Conservation (phyloP, 2,888 invertebrate species). For the Coenonympha arcania region DNA sequence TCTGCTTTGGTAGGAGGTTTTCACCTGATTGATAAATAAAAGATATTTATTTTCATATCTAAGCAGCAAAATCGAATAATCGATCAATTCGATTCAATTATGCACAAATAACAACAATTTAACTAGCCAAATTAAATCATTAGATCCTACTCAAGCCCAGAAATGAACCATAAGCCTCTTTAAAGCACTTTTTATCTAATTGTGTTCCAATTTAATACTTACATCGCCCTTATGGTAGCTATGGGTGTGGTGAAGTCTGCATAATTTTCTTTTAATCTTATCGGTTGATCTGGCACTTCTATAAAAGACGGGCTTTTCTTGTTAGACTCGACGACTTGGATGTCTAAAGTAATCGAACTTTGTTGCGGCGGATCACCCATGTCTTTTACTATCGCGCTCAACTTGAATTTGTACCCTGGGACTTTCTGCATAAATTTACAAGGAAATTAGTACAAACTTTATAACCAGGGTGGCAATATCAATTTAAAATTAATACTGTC, state of each 20-base stretch:
- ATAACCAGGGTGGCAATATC: constrained; percentile 3
- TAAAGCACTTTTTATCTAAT: constrained; percentile 21
- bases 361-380: constrained; percentile 78
- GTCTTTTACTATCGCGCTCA: constrained; percentile 85
- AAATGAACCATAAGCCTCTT: constrained; percentile 9
- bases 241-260: constrained; percentile 80
- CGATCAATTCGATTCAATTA: background rate
- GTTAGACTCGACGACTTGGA: constrained; percentile 89
- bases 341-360: constrained; percentile 84
- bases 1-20: too few relatives aligned
- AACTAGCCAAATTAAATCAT: background rate
- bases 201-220: constrained; percentile 50
- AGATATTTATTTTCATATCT: background rate
- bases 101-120: constrained; percentile 3
- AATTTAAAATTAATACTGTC: constrained; percentile 4
- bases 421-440: constrained; percentile 60
- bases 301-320: constrained; percentile 87
- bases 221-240: constrained; percentile 80
- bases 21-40: too few relatives aligned
- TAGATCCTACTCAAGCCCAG: constrained; percentile 9
- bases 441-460: constrained; percentile 16
- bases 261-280: constrained; percentile 82
- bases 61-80: background rate
- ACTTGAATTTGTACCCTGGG: constrained; percentile 78
- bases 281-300: constrained; percentile 74